Percentiles rank a stretch among this genome's conserved stretches.
These are phyloP conservation scores for Acarapis woodi DNA, from an alignment of 1,140 invertebrate genomes.

Conservation along the genomic window DNA sequence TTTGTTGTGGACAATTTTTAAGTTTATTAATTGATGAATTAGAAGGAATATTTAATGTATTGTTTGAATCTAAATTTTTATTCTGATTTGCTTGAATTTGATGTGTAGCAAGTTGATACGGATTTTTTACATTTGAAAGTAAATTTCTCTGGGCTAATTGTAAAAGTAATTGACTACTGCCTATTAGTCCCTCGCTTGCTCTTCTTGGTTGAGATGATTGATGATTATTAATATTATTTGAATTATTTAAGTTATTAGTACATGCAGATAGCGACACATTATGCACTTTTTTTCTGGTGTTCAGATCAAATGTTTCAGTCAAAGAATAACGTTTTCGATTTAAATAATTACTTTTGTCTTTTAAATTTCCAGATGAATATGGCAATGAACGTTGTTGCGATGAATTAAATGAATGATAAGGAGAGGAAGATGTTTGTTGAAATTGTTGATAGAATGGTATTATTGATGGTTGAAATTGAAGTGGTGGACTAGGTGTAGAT, in stretches of 20 bases:
- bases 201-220: background rate
- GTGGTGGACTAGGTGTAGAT: background rate
- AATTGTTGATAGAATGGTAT: background rate
- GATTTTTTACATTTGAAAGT: background rate
- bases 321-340: conserved; percentile 9
- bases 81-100: conserved; percentile 1
- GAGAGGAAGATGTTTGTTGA: background rate
- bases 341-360: background rate
- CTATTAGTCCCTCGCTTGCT: background rate
- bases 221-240: background rate
- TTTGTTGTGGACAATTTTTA: background rate
- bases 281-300: background rate
- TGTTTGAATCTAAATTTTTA: background rate
- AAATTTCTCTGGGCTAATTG: no score
- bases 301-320: conserved; percentile 7
- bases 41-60: no score
- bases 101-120: conserved; percentile 4
- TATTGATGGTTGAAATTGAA: background rate
- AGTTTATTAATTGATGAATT: background rate
- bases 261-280: background rate
- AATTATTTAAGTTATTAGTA: background rate
- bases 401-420: background rate
- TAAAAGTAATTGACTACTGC: background rate
- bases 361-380: background rate
- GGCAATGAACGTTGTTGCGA: background rate